Evolutionary conservation across 2,888 invertebrate genomes (phyloP).

Genomic region (Mimachlamys varia): DNA sequence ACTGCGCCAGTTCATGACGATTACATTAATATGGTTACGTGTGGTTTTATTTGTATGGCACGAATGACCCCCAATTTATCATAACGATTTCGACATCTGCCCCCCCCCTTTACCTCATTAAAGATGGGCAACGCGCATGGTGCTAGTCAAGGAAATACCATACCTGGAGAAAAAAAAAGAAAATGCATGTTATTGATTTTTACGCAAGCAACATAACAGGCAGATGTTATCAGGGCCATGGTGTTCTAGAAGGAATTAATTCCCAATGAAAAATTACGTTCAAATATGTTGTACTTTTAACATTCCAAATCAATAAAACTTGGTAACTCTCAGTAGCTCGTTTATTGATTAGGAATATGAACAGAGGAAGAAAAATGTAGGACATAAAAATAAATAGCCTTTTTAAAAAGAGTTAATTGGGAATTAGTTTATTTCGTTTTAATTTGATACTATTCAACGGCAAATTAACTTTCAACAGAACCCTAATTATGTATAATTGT

Average conservation of each 20-base stretch:
- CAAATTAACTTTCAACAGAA: neutral
- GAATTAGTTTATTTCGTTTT: slow-evolving; percentile 15
- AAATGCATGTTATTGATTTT: slow-evolving; percentile 15
- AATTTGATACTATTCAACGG: neutral
- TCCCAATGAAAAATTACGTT: slow-evolving; percentile 7
- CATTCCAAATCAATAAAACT: neutral
- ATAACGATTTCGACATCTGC: slow-evolving; percentile 8
- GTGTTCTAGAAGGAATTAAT: neutral
- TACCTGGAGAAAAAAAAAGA: neutral
- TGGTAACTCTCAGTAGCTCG: neutral
- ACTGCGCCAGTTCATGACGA: neutral
- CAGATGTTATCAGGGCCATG: neutral
- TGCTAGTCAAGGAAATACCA: neutral
- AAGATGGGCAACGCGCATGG: neutral
- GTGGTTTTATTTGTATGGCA: neutral
- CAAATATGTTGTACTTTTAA: slow-evolving; percentile 9
- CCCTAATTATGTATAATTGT: neutral
- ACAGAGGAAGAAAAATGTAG: neutral
- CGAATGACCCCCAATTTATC: neutral
- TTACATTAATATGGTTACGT: slow-evolving; percentile 2
- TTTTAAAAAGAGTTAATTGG: neutral
- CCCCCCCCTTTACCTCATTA: neutral
- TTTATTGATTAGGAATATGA: neutral
- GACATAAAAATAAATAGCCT: neutral
- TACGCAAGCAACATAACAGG: neutral